These are phyloP conservation scores for Uropsilus gracilis DNA, from an alignment of 2,113 vertebrate species.

Conservation along the genomic window DNA sequence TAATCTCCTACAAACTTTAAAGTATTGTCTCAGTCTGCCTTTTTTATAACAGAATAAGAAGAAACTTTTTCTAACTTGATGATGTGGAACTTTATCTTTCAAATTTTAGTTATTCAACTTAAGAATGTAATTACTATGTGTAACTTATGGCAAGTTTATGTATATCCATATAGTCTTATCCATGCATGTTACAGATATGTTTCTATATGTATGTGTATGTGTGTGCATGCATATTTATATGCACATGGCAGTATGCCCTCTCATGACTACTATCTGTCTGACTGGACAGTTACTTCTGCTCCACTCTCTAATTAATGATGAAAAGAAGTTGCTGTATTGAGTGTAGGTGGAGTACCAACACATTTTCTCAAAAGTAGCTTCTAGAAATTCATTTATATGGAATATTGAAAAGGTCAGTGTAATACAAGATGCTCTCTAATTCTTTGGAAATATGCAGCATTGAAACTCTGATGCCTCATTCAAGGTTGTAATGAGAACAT, in stretches of 20 bases:
- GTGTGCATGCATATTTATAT: fast-evolving
- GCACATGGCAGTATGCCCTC: not conserved
- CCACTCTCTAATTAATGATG: slow-evolving; percentile 39
- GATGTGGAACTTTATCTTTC: not conserved
- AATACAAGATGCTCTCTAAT: slow-evolving; percentile 67
- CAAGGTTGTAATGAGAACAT: slow-evolving; percentile 79
- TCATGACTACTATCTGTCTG: not conserved
- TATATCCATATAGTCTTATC: not conserved
- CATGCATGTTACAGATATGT: fast-evolving
- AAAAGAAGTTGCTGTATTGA: not conserved
- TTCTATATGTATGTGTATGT: not conserved
- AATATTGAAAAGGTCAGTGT: slow-evolving; percentile 85
- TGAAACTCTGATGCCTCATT: slow-evolving; percentile 80
- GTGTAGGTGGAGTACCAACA: slow-evolving; percentile 52
- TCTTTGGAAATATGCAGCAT: slow-evolving; percentile 78
- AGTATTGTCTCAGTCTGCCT: not conserved
- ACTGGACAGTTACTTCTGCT: slow-evolving; percentile 52
- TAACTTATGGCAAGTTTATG: not conserved
- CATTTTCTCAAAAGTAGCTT: slow-evolving; percentile 44
- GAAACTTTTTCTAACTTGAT: not conserved
- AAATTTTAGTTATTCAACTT: not conserved
- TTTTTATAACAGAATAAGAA: not conserved
- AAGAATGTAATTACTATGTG: not conserved
- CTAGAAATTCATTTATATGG: slow-evolving; percentile 56
- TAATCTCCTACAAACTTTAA: not conserved